These are phyloP conservation scores for Nemurella pictetii DNA, from an alignment of 2,888 invertebrate genomes.

Conservation along the genomic window DNA sequence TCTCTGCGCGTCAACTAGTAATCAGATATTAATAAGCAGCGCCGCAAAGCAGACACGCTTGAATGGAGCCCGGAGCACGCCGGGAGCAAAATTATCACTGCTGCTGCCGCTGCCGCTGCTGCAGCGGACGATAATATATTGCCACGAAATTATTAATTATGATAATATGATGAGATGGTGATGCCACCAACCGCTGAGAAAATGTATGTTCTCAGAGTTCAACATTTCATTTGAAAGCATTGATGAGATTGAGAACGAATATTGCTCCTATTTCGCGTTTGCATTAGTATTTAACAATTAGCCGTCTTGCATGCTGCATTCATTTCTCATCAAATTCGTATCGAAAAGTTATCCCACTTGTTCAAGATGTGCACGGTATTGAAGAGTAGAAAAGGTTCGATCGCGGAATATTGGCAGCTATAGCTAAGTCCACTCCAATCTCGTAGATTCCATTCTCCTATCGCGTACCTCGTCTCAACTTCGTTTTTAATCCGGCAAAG, in stretches of 20 bases:
- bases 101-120: neutral
- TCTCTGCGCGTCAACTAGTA: neutral
- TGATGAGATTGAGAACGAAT: too few species aligned
- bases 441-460: neutral
- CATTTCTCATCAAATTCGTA: too few species aligned
- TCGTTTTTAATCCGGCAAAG: neutral
- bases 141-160: neutral
- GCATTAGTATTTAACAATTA: too few species aligned
- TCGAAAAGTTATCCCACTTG: too few species aligned
- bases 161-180: neutral
- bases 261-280: too few species aligned
- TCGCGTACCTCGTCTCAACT: slow-evolving; percentile 12
- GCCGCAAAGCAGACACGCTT: neutral
- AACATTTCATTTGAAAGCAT: too few species aligned
- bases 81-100: too few species aligned
- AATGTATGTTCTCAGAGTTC: too few species aligned
- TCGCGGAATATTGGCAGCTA: neutral
- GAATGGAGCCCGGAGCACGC: neutral
- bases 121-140: neutral
- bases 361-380: too few species aligned
- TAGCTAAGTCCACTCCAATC: neutral
- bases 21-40: neutral
- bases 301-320: too few species aligned
- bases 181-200: neutral
- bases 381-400: neutral